Base-by-base conservation (phyloP, 2,113 vertebrate species). In the Elachura formosa region DNA sequence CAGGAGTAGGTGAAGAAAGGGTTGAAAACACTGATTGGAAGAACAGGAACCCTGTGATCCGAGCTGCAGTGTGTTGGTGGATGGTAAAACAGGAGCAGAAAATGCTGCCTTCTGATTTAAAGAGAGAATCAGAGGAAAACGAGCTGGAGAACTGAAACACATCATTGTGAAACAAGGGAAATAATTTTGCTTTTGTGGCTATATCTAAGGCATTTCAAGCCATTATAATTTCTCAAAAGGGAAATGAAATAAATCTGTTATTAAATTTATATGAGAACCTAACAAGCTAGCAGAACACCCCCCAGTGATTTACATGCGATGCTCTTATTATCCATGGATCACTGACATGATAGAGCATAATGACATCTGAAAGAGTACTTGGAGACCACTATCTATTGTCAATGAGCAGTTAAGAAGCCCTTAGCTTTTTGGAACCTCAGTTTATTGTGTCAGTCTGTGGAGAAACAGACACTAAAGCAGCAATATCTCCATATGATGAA, bases 321-420 rank as follows among this genome's bases (percentile, higher is more conserved):
- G 12, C 43, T 90, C 54, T 68, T 90, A 94, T 96, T 97, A 85
- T 93, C 64, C 92, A 82, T 80, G 92, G 88, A 91, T 96, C 91
- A 94, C 84, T 95, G 67, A 94, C 91, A 93, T 85, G 83, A 94
- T 81, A 45, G 82, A 96, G 67, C 22, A 5, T 86, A 96, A 93
- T 90, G 89, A 82, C 74, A 89, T 76, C 77, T 69, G 75, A 96
- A 96, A 96, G 87, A 90, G 79, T 85, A 94, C 85, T 96, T 87
- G 62, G 95, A 97, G 90, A 94, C 87, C 81, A 95, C 76, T 96
- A 92, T 84, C 84, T 92, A 95, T 80, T 90, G 91, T 93, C 94
- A 94, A 96, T 91, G 93, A 94, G 89, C 79, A 92, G 83, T 96
- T 97, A 94, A 96, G 92, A 95, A 95, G 71, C 89, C 90, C 79